Base-by-base conservation (phyloP, 2,888 invertebrate species). In the Polydrusus pterygomalis region DNA sequence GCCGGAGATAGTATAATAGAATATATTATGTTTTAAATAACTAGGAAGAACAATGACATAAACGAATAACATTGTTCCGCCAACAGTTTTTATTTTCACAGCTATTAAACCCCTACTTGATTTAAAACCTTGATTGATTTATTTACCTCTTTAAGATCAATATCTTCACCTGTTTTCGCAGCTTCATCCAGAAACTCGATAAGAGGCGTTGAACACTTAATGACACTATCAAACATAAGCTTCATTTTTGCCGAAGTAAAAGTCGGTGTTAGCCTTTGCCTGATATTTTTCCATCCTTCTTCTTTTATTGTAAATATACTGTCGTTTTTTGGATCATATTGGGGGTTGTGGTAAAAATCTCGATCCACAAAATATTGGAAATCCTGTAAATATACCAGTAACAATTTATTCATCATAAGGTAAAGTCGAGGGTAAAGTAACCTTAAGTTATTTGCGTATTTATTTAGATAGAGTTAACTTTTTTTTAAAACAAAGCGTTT, bases 211-310 rank as follows among this genome's bases (percentile, higher is more conserved):
- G 51, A 54, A 15, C 56, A 64, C 18, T 54, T 25, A 1, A 71
- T 15, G 3, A 71, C 45, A 17, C 17, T 56, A 10, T 43, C 17
- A 30, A 70, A 86, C 87, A 88, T 87, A 78, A 83, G 83, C 77
- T 87, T 88, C 82, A 89, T 86, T 80, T 88, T 88, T 15, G 88
- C 88, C 0, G 87, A 84, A 0, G 88, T 87, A 78, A 89, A 89
- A 0, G 91, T 89, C 0, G 92, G 91, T 0, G 92, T 89, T 80
- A 93, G 84, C 79, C 91, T 92, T 0, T 87, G 78, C 17, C 93
- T 88, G 18, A 92, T 83, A 30, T 86, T 88, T 80, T 89, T 91
- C 93, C 94, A 94, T 20, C 88, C 86, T 11, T 89, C 85, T 0
- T 90, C 91, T 49, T 87, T 87, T 47, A 90, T 81, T 75, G 89